Conservation (phyloP, 2,888 invertebrate genomes). For the Nasonovia ribisnigri region DNA sequence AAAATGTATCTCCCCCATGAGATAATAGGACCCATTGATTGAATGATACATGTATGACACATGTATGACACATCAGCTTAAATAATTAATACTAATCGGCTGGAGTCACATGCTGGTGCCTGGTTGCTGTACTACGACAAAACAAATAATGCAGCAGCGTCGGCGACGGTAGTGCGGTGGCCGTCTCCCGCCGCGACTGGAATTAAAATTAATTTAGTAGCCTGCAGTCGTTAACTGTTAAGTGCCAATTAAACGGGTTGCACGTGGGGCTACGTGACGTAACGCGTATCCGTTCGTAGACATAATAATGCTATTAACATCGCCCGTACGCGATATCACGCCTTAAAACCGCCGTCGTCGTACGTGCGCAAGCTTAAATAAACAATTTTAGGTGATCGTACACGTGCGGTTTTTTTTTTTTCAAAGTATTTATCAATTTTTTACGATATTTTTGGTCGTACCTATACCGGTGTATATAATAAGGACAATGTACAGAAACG, state of each 20-base stretch:
- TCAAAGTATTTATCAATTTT: neutral
- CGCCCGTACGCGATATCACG: neutral
- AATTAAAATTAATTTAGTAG: neutral
- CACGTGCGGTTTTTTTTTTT: neutral
- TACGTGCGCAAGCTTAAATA: neutral
- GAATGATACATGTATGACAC: no score
- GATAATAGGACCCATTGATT: neutral
- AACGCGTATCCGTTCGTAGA: neutral
- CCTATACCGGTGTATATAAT: neutral
- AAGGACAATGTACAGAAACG: neutral
- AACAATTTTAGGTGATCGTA: neutral
- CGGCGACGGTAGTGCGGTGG: neutral
- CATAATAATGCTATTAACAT: neutral
- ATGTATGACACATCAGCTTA: neutral
- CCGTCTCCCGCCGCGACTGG: neutral
- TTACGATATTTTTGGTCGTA: neutral
- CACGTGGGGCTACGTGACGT: neutral
- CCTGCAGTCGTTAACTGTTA: no score
- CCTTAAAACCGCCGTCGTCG: neutral
- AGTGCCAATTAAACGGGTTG: neutral
- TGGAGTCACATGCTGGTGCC: no score
- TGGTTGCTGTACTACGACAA: no score
- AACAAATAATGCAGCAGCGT: no score
- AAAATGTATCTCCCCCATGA: neutral
- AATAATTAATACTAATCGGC: neutral